phyloP scores from a whole-genome alignment of 2,113 vertebrate genomes.

The Seriola dumerili region DNA sequence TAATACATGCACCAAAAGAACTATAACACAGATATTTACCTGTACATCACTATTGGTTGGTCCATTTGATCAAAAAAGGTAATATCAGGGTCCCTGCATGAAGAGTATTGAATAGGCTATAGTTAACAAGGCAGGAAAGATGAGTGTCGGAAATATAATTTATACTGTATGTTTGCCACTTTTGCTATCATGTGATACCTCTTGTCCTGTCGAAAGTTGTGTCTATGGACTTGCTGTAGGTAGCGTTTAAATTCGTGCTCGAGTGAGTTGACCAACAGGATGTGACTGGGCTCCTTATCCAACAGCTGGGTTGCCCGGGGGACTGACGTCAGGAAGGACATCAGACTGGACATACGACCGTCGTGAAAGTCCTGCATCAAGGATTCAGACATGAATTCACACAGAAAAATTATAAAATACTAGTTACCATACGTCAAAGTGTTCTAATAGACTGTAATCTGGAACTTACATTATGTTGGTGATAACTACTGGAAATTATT shows the following conservation, averaged over 20 bases:
- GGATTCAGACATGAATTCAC: background rate
- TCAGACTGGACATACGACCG: slow-evolving; percentile 76
- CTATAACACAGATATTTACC: slow-evolving; percentile 58
- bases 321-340: slow-evolving; percentile 81
- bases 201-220: slow-evolving; percentile 81
- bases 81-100: slow-evolving; percentile 84
- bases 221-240: slow-evolving; percentile 83
- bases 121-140: background rate
- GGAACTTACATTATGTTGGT: background rate
- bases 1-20: background rate
- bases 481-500: background rate
- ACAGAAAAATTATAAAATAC: background rate
- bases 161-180: background rate
- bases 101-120: slow-evolving; percentile 6
- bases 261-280: slow-evolving; percentile 81
- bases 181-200: slow-evolving; percentile 58
- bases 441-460: background rate
- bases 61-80: slow-evolving; percentile 87
- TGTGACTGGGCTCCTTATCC: slow-evolving; percentile 79
- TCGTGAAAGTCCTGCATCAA: slow-evolving; percentile 83
- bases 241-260: slow-evolving; percentile 84
- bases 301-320: slow-evolving; percentile 85
- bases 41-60: slow-evolving; percentile 85
- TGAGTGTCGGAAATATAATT: background rate
- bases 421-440: background rate